Evolutionary conservation across 2,888 invertebrate species (phyloP).

Genomic region (Andricus quercusramuli): DNA sequence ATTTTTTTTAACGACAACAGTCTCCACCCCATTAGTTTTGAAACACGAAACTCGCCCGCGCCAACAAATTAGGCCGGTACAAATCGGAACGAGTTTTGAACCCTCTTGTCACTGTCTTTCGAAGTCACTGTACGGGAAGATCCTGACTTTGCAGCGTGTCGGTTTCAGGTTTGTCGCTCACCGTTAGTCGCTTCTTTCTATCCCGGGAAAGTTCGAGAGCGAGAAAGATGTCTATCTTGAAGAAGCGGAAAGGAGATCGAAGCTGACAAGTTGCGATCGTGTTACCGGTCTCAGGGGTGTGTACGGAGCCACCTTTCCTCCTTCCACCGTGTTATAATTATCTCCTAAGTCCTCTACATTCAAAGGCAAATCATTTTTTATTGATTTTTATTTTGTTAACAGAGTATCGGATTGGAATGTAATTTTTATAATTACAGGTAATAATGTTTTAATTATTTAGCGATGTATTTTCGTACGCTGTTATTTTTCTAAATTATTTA

Average conservation of each 20-base stretch:
- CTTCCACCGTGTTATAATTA: slow-evolving; percentile 22
- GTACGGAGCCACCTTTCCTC: slow-evolving; percentile 21
- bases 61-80: slow-evolving; percentile 22
- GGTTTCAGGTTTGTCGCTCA: slow-evolving; percentile 36
- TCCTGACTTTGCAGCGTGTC: slow-evolving; percentile 35
- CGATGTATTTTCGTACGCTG: too few species aligned
- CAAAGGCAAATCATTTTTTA: neutral
- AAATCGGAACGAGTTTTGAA: slow-evolving; percentile 36
- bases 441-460: too few species aligned
- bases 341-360: neutral
- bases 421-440: too few species aligned
- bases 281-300: slow-evolving; percentile 39
- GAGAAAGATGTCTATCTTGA: slow-evolving; percentile 42
- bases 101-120: slow-evolving; percentile 32
- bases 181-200: slow-evolving; percentile 38
- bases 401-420: too few species aligned
- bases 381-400: too few species aligned
- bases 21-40: slow-evolving; percentile 1
- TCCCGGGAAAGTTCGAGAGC: slow-evolving; percentile 25
- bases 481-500: too few species aligned
- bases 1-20: slow-evolving; percentile 21
- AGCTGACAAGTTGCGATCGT: slow-evolving; percentile 41
- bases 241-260: slow-evolving; percentile 40
- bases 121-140: slow-evolving; percentile 29
- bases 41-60: slow-evolving; percentile 34